Percentiles rank a stretch among this genome's conserved stretches.
Evolutionary conservation across 1,140 invertebrate species (phyloP).

Genomic region (Acromyrmex charruanus): DNA sequence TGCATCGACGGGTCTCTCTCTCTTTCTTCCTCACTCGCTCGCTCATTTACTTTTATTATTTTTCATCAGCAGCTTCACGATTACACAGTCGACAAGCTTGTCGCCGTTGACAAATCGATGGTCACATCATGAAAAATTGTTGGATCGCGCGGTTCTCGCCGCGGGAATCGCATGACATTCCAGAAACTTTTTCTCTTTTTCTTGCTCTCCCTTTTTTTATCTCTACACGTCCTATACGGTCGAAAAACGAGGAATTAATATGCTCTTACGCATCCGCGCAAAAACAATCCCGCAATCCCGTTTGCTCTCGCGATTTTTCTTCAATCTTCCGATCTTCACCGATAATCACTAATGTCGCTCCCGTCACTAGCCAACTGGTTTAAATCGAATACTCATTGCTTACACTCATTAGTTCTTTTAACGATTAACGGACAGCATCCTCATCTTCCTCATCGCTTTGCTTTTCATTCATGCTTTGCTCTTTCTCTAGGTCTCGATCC

Average conservation of each 20-base stretch:
- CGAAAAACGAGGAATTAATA: constrained; percentile 26
- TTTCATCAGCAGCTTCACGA: background rate
- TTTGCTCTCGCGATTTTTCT: constrained; percentile 58
- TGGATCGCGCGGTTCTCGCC: constrained; percentile 9
- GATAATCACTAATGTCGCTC: constrained; percentile 67
- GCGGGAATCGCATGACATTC: constrained; percentile 52
- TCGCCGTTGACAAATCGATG: constrained; percentile 24
- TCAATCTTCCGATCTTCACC: background rate
- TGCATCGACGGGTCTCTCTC: background rate
- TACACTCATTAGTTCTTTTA: background rate
- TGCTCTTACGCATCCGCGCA: background rate
- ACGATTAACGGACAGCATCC: constrained; percentile 58
- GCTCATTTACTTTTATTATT: background rate
- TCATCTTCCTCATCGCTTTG: background rate
- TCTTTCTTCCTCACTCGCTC: background rate
- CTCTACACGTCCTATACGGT: background rate
- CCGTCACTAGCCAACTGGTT: constrained; percentile 66
- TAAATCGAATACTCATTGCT: constrained; percentile 62
- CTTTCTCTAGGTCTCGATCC: background rate
- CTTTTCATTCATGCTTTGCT: background rate
- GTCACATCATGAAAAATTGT: constrained; percentile 1
- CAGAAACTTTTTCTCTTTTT: background rate
- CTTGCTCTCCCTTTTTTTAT: background rate
- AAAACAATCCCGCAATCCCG: constrained; percentile 57
- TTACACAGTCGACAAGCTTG: constrained; percentile 15